Conservation (phyloP, 2,888 invertebrate species). For the Autographa gamma region DNA sequence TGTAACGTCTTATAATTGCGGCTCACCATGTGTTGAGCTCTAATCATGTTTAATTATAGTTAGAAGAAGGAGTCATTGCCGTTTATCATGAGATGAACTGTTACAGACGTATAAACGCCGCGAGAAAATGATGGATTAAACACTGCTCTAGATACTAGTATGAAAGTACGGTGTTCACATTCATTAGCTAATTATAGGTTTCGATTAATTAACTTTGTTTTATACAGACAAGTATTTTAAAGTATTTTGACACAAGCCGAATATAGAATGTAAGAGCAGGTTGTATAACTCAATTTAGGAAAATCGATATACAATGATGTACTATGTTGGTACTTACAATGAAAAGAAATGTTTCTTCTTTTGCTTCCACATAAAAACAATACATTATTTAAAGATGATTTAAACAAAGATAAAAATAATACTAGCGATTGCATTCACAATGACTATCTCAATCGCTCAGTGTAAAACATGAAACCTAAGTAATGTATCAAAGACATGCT, state of each 20-base stretch:
- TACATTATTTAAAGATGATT: not conserved
- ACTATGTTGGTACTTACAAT: too few species aligned
- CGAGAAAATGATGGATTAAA: slow-evolving; percentile 79
- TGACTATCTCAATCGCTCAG: not conserved
- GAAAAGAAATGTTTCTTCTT: slow-evolving; percentile 5
- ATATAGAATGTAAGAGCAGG: not conserved
- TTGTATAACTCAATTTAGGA: too few species aligned
- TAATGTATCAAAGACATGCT: slow-evolving; percentile 15
- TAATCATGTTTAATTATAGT: slow-evolving; percentile 87
- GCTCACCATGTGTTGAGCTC: slow-evolving; percentile 86
- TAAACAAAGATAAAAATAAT: not conserved
- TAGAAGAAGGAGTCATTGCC: slow-evolving; percentile 84
- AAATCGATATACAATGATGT: too few species aligned
- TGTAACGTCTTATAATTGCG: slow-evolving; percentile 86
- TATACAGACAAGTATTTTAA: not conserved
- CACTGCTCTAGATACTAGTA: slow-evolving; percentile 55
- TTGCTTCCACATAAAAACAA: slow-evolving; percentile 5
- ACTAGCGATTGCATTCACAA: not conserved
- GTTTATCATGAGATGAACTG: slow-evolving; percentile 88
- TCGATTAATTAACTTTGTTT: not conserved
- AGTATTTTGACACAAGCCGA: not conserved
- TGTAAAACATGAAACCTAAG: slow-evolving; percentile 1
- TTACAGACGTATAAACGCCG: slow-evolving; percentile 80
- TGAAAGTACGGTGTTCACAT: slow-evolving; percentile 48
- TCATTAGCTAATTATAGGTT: slow-evolving; percentile 34